phyloP scores from a whole-genome alignment of 2,888 invertebrate genomes.

The Norana najaformis region DNA sequence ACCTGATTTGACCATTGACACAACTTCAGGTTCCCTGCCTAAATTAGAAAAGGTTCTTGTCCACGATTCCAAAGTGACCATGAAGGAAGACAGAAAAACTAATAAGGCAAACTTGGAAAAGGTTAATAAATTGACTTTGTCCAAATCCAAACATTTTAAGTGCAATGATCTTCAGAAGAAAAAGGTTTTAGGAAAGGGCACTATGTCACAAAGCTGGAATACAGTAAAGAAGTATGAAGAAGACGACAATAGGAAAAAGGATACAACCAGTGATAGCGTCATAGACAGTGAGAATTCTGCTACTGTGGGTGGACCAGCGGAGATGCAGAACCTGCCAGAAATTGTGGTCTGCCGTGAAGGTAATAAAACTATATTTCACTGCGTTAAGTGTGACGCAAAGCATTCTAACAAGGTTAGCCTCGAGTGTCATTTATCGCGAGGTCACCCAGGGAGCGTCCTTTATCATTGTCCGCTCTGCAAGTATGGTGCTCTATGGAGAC shows the following conservation, averaged over 20 bases:
- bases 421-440: conserved; percentile 8
- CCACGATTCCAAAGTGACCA: neutral
- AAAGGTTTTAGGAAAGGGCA: neutral
- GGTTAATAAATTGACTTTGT: neutral
- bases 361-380: neutral
- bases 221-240: neutral
- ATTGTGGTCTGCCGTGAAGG: neutral
- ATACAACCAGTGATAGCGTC: neutral
- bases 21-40: neutral
- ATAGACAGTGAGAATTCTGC: neutral
- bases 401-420: neutral
- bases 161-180: neutral
- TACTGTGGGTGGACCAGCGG: neutral
- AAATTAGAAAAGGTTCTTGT: neutral
- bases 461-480: neutral
- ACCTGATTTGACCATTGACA: neutral
- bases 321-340: neutral
- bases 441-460: neutral
- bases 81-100: neutral
- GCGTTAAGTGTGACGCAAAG: neutral
- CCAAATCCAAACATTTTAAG: conserved; percentile 3
- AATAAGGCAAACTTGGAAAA: neutral
- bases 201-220: neutral
- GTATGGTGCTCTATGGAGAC: neutral
- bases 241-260: neutral